A percentile compares a stretch with the other conserved stretches of the same genome.
These are phyloP conservation scores for Halichondria panicea DNA, from an alignment of 37 sponge, comb jelly and placozoan species.

Conservation along the genomic window DNA sequence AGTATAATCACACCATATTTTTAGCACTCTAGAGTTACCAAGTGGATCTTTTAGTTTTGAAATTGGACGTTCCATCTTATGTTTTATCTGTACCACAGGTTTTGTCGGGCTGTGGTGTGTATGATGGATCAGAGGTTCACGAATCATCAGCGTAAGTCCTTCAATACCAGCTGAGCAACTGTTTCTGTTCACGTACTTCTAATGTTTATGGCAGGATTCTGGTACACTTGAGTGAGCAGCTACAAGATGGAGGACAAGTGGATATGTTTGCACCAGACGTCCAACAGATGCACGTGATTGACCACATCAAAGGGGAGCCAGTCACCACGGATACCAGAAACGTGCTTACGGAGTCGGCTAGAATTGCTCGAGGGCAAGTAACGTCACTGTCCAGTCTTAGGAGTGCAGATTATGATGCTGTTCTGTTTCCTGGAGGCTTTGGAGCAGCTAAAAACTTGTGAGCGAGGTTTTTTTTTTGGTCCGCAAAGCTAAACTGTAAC, in stretches of 20 bases:
- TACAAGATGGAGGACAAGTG: constrained; percentile 59
- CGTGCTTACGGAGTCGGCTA: constrained; percentile 86
- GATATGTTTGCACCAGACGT: constrained; percentile 83
- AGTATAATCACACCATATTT: too few relatives aligned
- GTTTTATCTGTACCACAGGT: too few relatives aligned
- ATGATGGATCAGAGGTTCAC: constrained; percentile 89
- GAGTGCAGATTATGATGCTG: constrained; percentile 54
- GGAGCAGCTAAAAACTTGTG: constrained; percentile 96
- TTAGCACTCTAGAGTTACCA: too few relatives aligned
- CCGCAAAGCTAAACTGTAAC: too few relatives aligned
- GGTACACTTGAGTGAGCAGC: constrained; percentile 73
- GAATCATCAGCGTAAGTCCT: constrained; percentile 82
- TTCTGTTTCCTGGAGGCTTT: constrained; percentile 91
- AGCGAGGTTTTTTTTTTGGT: neutral
- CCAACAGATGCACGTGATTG: constrained; percentile 80
- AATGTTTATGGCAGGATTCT: constrained; percentile 23
- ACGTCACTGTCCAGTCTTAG: constrained; percentile 50
- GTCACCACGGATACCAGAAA: constrained; percentile 61
- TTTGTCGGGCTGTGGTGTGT: constrained; percentile 90
- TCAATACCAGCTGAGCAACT: constrained; percentile 1
- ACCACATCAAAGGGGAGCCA: constrained; percentile 76
- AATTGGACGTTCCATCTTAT: too few relatives aligned
- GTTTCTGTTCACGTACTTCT: neutral
- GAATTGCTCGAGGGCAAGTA: constrained; percentile 88
- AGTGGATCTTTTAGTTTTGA: too few relatives aligned